Percentiles rank a stretch among this genome's conserved stretches.
These are phyloP conservation scores for Plectropomus leopardus DNA, from an alignment of 2,113 vertebrate genomes.

Conservation along the genomic window DNA sequence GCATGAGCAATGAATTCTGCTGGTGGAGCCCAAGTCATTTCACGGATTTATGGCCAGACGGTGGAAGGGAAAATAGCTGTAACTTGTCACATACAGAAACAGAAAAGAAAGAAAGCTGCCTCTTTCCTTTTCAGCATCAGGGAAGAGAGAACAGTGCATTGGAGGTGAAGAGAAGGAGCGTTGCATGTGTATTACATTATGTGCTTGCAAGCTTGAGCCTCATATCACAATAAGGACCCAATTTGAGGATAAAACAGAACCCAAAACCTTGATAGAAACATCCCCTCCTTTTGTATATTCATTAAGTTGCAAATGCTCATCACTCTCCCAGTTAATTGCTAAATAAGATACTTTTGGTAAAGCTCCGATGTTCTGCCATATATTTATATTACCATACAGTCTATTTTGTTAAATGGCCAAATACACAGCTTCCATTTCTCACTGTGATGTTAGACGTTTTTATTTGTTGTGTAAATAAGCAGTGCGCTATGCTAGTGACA, in stretches of 20 bases:
- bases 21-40: slow-evolving; percentile 60
- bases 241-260: neutral
- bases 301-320: neutral
- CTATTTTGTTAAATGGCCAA: neutral
- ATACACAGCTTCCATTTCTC: neutral
- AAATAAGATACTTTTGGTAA: neutral
- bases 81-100: slow-evolving; percentile 2
- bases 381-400: neutral
- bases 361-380: no score
- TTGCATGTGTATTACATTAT: neutral
- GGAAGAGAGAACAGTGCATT: neutral
- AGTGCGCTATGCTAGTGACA: neutral
- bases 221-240: neutral
- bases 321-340: no score
- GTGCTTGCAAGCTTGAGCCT: neutral
- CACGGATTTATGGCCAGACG: slow-evolving; percentile 60
- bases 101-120: slow-evolving; percentile 22
- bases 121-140: neutral
- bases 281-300: no score
- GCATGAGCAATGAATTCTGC: slow-evolving; percentile 51
- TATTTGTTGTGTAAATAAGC: no score
- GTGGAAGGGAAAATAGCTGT: slow-evolving; percentile 17
- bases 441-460: neutral
- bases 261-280: neutral
- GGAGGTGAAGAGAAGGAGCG: neutral